These are phyloP conservation scores for Salvator merianae DNA, from an alignment of 2,113 vertebrate genomes.

Conservation along the genomic window DNA sequence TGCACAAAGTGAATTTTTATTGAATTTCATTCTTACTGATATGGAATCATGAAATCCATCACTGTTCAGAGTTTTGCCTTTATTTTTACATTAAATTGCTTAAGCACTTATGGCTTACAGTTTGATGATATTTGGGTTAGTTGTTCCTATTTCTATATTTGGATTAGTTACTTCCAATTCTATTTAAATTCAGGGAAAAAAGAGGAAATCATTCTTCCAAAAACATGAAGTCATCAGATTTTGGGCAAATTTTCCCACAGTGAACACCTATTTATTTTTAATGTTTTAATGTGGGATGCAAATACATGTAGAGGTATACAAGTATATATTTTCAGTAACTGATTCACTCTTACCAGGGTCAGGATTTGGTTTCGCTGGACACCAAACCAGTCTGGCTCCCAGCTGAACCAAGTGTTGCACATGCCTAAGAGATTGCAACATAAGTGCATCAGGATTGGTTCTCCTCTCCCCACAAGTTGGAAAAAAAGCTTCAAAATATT, in stretches of 20 bases:
- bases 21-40: background rate
- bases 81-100: background rate
- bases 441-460: background rate
- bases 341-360: background rate
- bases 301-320: background rate
- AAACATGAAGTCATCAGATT: background rate
- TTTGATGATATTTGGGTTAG: background rate
- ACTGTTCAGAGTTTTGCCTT: background rate
- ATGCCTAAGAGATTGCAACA: background rate
- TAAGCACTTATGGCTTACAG: background rate
- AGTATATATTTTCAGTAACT: background rate
- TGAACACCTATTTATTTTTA: background rate
- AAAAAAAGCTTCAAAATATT: background rate
- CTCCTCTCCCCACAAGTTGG: background rate
- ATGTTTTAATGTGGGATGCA: background rate
- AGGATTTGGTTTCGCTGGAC: too few relatives aligned
- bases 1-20: background rate
- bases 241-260: background rate
- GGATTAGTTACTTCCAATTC: background rate
- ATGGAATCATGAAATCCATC: background rate
- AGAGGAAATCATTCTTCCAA: background rate
- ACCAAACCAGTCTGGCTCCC: background rate
- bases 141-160: background rate
- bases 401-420: background rate
- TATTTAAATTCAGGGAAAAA: background rate